These are phyloP conservation scores for Redunca redunca DNA, from an alignment of 2,113 vertebrate species.

Conservation along the genomic window DNA sequence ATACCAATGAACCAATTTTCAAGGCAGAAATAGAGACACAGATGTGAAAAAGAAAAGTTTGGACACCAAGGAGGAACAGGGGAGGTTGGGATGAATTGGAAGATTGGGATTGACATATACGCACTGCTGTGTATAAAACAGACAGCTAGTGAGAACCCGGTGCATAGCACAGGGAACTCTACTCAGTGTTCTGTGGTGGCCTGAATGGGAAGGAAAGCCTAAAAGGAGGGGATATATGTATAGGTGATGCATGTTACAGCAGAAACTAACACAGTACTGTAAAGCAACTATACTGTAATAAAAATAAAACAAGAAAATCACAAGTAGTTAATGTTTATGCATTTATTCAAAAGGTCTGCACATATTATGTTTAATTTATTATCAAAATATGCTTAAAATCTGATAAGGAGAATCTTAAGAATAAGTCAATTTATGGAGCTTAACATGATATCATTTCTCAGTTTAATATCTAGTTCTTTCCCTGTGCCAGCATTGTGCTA, in stretches of 20 bases:
- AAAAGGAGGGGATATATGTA: neutral
- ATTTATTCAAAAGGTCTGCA: neutral
- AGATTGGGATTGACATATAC: neutral
- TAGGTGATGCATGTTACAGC: neutral
- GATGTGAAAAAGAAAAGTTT: neutral
- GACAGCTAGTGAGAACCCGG: neutral
- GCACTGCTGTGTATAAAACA: neutral
- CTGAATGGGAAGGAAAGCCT: neutral
- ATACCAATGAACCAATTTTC: neutral
- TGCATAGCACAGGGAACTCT: neutral
- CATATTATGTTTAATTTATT: neutral
- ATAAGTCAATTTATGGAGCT: neutral
- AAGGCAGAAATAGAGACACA: neutral
- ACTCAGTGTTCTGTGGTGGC: neutral
- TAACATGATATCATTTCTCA: neutral
- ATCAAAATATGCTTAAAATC: neutral
- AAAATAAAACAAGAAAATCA: neutral
- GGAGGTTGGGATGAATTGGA: neutral
- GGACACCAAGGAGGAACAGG: neutral
- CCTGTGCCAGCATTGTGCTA: neutral
- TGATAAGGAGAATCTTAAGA: neutral
- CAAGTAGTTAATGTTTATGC: neutral
- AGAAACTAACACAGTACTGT: neutral
- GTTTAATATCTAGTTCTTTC: neutral
- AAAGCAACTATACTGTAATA: neutral